Base-by-base conservation (phyloP, 2,113 vertebrate genomes). In the Pardalotus punctatus region DNA sequence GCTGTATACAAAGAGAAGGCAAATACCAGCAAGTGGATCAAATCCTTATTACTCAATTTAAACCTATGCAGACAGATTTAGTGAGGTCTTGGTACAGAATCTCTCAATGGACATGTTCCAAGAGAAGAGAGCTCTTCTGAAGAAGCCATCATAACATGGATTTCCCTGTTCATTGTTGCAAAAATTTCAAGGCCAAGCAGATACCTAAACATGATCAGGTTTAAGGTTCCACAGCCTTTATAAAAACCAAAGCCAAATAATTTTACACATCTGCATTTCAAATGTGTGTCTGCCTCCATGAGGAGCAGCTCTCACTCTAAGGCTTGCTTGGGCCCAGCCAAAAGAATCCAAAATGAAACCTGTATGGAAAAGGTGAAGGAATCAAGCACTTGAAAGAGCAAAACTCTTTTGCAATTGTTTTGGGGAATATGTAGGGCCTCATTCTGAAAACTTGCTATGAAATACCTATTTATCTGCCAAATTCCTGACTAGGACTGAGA, bases 31-130 rank as follows among this genome's bases (percentile, higher is more conserved):
- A 56, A 25, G 6, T 14, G 11, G 58, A 29, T 25, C 2, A 2
- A 90, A 73, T 33, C 8, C 9, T 7, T 28, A 7, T 58, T 22
- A 22, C 3, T 86, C 43, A 53, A 6, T 56, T 82, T 61, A 66
- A 67, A 48, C 6, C 7, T 15, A 3, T 14, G 18, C 15, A 56
- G 64, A 17, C 23, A 84, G 28, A 80, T 70, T 38, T 54, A 28
- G 5, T 4, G 23, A 80, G 5, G 11, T 57, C 19, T 20, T 31
- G 16, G 22, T 33, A 60, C 36, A 51, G 25, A 35, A 18, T 29
- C 73, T 73, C 33, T 22, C 20, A n/a, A 31, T 2, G 1, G 42
- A 74, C 0, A 0, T 12, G 4, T 8, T 77, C 7, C 13, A 48
- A 61, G 12, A 48, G 12, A 25, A 27, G 21, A 29, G 5, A 4